phyloP scores from a whole-genome alignment of 2,888 invertebrate genomes.

The Drosophila mercatorum region DNA sequence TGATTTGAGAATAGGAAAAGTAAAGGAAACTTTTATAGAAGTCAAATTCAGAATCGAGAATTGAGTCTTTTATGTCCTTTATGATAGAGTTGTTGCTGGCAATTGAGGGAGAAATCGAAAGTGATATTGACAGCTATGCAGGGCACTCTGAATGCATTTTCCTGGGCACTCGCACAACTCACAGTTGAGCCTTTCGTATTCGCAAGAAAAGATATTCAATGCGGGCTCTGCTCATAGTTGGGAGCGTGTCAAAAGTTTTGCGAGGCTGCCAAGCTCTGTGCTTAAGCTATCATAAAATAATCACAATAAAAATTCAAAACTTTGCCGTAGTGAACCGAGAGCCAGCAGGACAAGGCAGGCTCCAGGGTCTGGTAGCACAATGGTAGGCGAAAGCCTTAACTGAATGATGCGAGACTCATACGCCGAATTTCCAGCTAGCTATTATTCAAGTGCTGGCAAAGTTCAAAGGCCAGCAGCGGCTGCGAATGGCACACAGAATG shows the following conservation, averaged over 20 bases:
- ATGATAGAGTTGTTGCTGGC: conserved; percentile 2
- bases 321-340: conserved; percentile 68
- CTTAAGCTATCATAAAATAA: conserved; percentile 73
- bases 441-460: conserved; percentile 62
- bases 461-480: conserved; percentile 59
- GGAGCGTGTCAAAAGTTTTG: conserved; percentile 36
- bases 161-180: conserved; percentile 44
- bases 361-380: conserved; percentile 39
- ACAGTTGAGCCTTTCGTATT: conserved; percentile 31
- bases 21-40: background rate
- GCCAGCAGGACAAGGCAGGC: conserved; percentile 20
- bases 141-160: conserved; percentile 47
- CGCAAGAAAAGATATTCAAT: conserved; percentile 33
- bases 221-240: conserved; percentile 32
- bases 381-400: conserved; percentile 34
- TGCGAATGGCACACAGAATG: conserved; percentile 33
- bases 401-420: conserved; percentile 26
- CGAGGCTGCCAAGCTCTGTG: conserved; percentile 41
- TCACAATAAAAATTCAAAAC: conserved; percentile 74
- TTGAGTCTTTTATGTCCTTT: conserved; percentile 2
- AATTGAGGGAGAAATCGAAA: conserved; percentile 26
- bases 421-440: conserved; percentile 42
- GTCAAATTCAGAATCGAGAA: background rate
- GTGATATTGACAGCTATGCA: conserved; percentile 52
- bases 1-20: background rate